A percentile compares a stretch with the other conserved stretches of the same genome.
Conservation (phyloP, 1,140 invertebrate genomes). For the Drosophila grimshawi region DNA sequence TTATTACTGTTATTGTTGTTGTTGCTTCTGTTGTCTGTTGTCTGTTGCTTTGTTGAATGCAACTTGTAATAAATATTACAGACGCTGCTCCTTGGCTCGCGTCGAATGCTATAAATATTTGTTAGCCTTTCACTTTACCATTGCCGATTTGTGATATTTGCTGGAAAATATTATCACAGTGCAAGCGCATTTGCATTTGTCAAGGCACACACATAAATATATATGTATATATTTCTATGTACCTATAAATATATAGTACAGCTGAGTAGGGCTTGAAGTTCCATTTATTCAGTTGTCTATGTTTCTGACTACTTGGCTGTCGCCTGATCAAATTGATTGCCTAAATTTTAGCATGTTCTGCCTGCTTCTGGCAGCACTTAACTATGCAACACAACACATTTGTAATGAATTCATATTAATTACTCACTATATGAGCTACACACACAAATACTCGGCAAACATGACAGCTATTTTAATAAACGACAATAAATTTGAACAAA, state of each 20-base stretch:
- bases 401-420: constrained; percentile 81
- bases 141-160: constrained; percentile 82
- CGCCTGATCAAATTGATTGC: constrained; percentile 62
- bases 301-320: constrained; percentile 3
- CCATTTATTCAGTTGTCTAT: not conserved
- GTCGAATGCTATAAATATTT: constrained; percentile 74
- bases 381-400: constrained; percentile 73
- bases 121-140: constrained; percentile 77
- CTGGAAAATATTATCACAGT: constrained; percentile 68
- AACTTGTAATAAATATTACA: constrained; percentile 82
- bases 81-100: constrained; percentile 27
- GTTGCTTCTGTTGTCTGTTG: constrained; percentile 25
- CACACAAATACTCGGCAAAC: constrained; percentile 4
- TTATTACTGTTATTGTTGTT: constrained; percentile 36
- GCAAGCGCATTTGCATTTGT: constrained; percentile 53
- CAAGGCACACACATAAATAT: constrained; percentile 13
- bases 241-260: not conserved
- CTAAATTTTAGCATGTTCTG: constrained; percentile 49
- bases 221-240: not conserved
- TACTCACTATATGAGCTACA: constrained; percentile 54
- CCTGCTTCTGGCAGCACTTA: constrained; percentile 39
- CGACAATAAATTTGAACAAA: constrained; percentile 63
- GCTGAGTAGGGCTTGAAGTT: not conserved
- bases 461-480: constrained; percentile 62
- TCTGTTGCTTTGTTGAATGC: constrained; percentile 60